Evolutionary conservation across 2,888 invertebrate species (phyloP), one percentile per base, ranked within the genome.

Genomic region (Parochlus steinenii): DNA sequence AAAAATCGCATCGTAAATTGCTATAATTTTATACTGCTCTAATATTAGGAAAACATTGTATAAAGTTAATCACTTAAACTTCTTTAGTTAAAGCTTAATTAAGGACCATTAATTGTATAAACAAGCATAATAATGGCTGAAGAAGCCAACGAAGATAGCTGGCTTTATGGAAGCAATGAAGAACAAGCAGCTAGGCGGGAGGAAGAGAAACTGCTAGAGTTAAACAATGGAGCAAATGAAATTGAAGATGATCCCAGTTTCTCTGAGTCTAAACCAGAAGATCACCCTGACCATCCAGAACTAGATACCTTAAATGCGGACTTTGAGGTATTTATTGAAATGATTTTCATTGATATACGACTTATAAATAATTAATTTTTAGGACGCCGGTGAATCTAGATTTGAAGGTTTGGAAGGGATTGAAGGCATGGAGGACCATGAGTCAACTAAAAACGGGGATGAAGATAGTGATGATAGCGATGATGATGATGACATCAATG

Each of bases 401-500:
- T n/a, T n/a, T n/a, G n/a, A n/a, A n/a, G n/a, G n/a, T n/a, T n/a
- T n/a, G n/a, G n/a, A n/a, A n/a, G n/a, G n/a, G n/a, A 22, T 8
- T 20, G 20, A 19, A 27, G 34, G 12, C n/a, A n/a, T n/a, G n/a
- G n/a, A n/a, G n/a, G n/a, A n/a, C n/a, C n/a, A n/a, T n/a, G n/a
- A n/a, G n/a, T n/a, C n/a, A n/a, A n/a, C n/a, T n/a, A n/a, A 42
- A 32, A 32, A 42, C 43, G 23, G 45, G 41, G 54, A 50, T 7
- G 56, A 48, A n/a, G 48, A 52, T 4, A 26, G 40, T n/a, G 42
- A 44, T 33, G 54, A 59, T 26, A 53, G 53, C 16, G 52, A 50
- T 39, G 56, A 70, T 40, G 86, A 78, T 41, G 79, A 87, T 52
- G 82, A 86, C 51, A 77, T 90, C 6, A 83, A 90, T 60, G 87